These are phyloP conservation scores for Eutolmus rufibarbis DNA, from an alignment of 2,888 invertebrate species.

Conservation along the genomic window DNA sequence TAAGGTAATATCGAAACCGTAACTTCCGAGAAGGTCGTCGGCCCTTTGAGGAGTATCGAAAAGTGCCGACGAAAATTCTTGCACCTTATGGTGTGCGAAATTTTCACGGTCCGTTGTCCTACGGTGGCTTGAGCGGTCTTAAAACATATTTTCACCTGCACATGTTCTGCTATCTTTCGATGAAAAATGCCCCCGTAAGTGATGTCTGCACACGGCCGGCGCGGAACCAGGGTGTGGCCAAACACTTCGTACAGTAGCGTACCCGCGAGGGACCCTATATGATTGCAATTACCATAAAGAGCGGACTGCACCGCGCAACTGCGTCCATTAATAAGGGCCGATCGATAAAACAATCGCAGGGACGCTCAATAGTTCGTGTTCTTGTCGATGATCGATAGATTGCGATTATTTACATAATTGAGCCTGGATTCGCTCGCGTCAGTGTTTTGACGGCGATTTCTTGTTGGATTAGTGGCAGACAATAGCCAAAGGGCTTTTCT, in stretches of 20 bases:
- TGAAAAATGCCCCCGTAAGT: not conserved
- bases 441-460: constrained; percentile 39
- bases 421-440: constrained; percentile 24
- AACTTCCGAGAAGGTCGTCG: not conserved
- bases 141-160: not conserved
- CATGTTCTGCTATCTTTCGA: not conserved
- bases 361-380: constrained; percentile 33
- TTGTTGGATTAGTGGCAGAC: constrained; percentile 37
- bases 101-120: not conserved
- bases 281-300: constrained; percentile 48
- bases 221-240: constrained; percentile 41
- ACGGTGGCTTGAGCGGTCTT: not conserved
- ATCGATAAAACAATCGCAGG: constrained; percentile 35
- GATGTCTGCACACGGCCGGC: constrained; percentile 14
- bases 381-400: constrained; percentile 41
- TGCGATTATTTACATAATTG: constrained; percentile 40
- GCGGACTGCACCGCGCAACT: not conserved
- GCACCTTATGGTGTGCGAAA: not conserved
- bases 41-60: not conserved
- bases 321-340: constrained; percentile 33
- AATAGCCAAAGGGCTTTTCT: constrained; percentile 19
- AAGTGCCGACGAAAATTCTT: not conserved
- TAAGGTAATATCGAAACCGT: not conserved
- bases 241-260: constrained; percentile 47
- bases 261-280: constrained; percentile 43